Conservation (phyloP, 2,888 invertebrate species). For the Dimorphilus gyrociliatus region DNA sequence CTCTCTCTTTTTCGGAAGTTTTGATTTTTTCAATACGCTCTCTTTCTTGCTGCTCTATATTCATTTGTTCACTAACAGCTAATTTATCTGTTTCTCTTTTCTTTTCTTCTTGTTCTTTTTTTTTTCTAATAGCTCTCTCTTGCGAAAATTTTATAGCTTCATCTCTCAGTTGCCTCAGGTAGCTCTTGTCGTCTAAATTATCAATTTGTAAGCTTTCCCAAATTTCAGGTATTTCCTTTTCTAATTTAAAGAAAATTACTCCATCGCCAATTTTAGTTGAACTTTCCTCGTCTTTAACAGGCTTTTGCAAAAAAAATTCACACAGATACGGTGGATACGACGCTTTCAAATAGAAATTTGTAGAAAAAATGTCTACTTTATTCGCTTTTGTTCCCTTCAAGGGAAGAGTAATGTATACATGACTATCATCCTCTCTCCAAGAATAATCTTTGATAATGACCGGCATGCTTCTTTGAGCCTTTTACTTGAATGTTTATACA, state of each 20-base stretch:
- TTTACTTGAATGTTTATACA: too few relatives aligned
- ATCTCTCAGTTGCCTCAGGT: slow-evolving; percentile 40
- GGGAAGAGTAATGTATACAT: slow-evolving; percentile 50
- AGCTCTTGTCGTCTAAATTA: slow-evolving; percentile 23
- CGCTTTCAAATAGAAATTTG: slow-evolving; percentile 55
- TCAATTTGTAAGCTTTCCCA: slow-evolving; percentile 26
- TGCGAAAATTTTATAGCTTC: slow-evolving; percentile 33
- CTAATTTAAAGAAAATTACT: slow-evolving; percentile 49
- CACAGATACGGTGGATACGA: slow-evolving; percentile 56
- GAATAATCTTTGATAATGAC: slow-evolving; percentile 52
- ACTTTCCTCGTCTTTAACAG: slow-evolving; percentile 48
- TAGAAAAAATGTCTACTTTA: slow-evolving; percentile 53
- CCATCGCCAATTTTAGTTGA: slow-evolving; percentile 49
- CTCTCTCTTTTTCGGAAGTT: slow-evolving; percentile 47
- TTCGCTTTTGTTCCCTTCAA: slow-evolving; percentile 47
- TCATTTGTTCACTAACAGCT: slow-evolving; percentile 47
- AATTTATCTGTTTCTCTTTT: slow-evolving; percentile 33
- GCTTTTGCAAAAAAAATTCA: slow-evolving; percentile 51
- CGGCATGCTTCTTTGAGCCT: too few relatives aligned
- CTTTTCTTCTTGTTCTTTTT: slow-evolving; percentile 37
- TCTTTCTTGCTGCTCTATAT: slow-evolving; percentile 44
- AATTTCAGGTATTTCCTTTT: slow-evolving; percentile 43
- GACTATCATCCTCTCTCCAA: slow-evolving; percentile 54
- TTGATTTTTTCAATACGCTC: slow-evolving; percentile 49
- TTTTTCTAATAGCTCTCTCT: slow-evolving; percentile 43